Percentiles rank a stretch among this genome's conserved stretches.
Conservation (phyloP, 1,140 invertebrate species). For the Gonioctena quinquepunctata region DNA sequence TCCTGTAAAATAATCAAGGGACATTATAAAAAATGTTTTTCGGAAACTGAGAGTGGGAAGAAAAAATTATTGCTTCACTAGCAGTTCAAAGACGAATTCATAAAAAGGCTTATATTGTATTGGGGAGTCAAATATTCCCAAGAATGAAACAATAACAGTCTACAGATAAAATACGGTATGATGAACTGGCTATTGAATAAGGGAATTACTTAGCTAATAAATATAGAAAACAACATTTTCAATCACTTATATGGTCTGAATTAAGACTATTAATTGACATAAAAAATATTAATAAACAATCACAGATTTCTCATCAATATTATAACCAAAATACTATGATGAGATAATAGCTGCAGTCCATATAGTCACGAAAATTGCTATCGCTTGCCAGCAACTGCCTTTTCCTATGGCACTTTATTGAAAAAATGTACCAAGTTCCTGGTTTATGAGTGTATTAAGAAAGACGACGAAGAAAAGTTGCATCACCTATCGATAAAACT, state of each 20-base stretch:
- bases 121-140: no score
- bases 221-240: background rate
- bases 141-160: no score
- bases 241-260: slow-evolving; percentile 6
- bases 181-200: no score
- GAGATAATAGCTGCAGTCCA: background rate
- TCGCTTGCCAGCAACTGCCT: background rate
- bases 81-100: no score
- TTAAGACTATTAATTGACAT: background rate
- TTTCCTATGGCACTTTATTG: background rate
- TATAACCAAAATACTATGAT: background rate
- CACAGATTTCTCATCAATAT: background rate
- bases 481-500: background rate
- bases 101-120: no score
- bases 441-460: slow-evolving; percentile 1
- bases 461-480: background rate
- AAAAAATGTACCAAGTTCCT: background rate
- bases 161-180: no score
- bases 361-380: background rate
- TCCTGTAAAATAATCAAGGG: no score
- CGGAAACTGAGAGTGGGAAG: no score
- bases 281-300: background rate
- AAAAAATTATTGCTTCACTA: no score
- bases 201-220: no score
- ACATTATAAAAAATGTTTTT: no score